Evolutionary conservation across 1,140 invertebrate genomes (phyloP).

Genomic region (Cyclina sinensis): DNA sequence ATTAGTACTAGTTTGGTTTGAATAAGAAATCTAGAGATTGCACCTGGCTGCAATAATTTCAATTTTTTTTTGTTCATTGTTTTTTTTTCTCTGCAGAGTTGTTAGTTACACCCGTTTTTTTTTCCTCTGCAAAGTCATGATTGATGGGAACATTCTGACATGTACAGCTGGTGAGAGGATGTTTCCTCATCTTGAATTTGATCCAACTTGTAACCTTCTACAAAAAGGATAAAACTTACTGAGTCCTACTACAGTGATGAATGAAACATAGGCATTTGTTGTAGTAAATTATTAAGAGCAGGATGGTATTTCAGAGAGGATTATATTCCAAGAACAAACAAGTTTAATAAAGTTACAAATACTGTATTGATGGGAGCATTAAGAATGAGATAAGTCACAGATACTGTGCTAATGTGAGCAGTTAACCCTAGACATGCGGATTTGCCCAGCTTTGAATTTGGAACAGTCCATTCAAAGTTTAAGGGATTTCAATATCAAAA

Average conservation of each 20-base stretch:
- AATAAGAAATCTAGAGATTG: not conserved
- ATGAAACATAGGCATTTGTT: not conserved
- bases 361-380: too few species aligned
- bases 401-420: too few species aligned
- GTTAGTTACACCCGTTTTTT: not conserved
- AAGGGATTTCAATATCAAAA: too few species aligned
- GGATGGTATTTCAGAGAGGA: not conserved
- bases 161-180: not conserved
- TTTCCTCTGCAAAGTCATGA: not conserved
- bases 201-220: conserved; percentile 9
- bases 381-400: too few species aligned
- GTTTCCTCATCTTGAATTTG: not conserved
- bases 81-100: not conserved
- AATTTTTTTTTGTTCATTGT: not conserved
- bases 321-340: not conserved
- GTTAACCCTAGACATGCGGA: too few species aligned
- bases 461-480: too few species aligned
- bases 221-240: not conserved
- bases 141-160: conserved; percentile 23
- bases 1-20: too few species aligned
- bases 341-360: too few species aligned
- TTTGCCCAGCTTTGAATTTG: too few species aligned
- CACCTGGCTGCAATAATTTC: not conserved
- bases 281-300: conserved; percentile 11
- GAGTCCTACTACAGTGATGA: not conserved